Conservation (phyloP, 2,888 invertebrate genomes). For the Machimus atricapillus region DNA sequence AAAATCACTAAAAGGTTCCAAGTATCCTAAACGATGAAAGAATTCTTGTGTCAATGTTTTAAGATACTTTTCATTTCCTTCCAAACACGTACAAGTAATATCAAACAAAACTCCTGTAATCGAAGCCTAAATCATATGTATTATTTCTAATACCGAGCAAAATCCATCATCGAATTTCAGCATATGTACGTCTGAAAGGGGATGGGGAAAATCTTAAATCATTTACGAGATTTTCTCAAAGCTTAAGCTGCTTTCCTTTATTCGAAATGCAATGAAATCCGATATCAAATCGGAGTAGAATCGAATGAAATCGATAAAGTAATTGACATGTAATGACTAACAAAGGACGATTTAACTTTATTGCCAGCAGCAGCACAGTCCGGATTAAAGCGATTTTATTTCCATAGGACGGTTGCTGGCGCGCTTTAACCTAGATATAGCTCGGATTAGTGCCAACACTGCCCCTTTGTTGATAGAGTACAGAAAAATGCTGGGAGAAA, state of each 20-base stretch:
- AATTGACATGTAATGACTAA: constrained; percentile 2
- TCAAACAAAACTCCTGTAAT: not conserved
- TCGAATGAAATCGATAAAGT: not conserved
- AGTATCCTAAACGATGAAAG: not conserved
- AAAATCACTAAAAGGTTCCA: not conserved
- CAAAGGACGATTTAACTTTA: not conserved
- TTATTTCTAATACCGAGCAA: not conserved
- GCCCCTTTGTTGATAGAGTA: not conserved
- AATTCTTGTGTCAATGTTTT: not conserved
- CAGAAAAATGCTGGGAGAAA: not conserved
- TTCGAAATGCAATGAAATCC: not conserved
- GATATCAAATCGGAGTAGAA: constrained; percentile 5
- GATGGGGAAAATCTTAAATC: not conserved
- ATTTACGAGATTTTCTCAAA: not conserved
- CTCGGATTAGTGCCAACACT: not conserved
- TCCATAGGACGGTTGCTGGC: not conserved
- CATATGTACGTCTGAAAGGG: not conserved
- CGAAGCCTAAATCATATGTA: not conserved
- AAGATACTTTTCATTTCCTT: not conserved
- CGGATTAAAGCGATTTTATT: not conserved
- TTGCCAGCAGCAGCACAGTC: not conserved
- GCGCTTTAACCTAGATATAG: not conserved
- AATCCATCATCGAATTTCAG: not conserved
- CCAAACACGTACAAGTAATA: too few relatives aligned
- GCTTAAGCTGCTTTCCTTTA: constrained; percentile 1